These are phyloP conservation scores for Dicyrtomina minuta DNA, from an alignment of 2,888 invertebrate genomes.

Conservation along the genomic window DNA sequence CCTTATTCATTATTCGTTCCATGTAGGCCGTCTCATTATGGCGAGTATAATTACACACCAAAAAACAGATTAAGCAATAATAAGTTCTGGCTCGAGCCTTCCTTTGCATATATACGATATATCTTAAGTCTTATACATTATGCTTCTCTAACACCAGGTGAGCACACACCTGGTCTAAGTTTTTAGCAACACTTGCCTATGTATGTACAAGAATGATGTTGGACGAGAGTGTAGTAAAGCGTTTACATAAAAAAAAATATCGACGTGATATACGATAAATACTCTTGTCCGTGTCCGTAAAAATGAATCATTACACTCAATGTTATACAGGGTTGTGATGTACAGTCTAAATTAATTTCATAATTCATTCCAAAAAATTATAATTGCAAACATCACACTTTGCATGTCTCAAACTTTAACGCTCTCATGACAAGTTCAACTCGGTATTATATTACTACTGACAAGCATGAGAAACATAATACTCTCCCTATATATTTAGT, in stretches of 20 bases:
- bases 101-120: too few relatives aligned
- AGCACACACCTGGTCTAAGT: too few relatives aligned
- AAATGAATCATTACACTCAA: too few relatives aligned
- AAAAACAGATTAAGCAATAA: conserved; percentile 1
- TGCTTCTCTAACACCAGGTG: too few relatives aligned
- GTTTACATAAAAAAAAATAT: too few relatives aligned
- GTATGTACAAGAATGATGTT: too few relatives aligned
- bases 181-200: too few relatives aligned
- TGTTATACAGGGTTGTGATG: too few relatives aligned
- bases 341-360: background rate
- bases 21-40: conserved; percentile 20
- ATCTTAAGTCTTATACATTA: background rate
- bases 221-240: background rate
- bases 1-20: conserved; percentile 5
- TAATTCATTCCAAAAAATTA: background rate
- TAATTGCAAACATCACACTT: conserved; percentile 1
- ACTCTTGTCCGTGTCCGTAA: too few relatives aligned
- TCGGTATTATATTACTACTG: background rate
- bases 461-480: background rate
- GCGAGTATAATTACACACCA: conserved; percentile 11
- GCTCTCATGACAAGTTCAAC: background rate
- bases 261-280: too few relatives aligned
- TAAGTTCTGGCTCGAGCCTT: background rate
- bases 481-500: background rate
- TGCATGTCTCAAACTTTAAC: conserved; percentile 1